Percentiles rank a stretch among this genome's conserved stretches.
Evolutionary conservation across 2,888 invertebrate genomes (phyloP).

Genomic region (Automeris io): DNA sequence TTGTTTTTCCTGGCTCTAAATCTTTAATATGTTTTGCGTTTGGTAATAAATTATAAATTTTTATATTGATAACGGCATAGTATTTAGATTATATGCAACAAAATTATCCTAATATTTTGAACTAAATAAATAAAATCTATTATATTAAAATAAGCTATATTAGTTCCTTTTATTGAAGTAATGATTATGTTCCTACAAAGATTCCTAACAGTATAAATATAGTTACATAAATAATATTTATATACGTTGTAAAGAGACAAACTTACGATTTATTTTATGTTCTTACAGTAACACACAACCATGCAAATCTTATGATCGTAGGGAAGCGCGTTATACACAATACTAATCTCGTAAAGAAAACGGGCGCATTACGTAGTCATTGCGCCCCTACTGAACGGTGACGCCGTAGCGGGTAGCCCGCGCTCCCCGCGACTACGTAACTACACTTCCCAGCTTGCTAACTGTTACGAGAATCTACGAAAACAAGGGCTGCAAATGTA

Average conservation of each 20-base stretch:
- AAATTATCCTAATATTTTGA: too few relatives aligned
- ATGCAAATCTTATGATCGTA: slow-evolving; percentile 26
- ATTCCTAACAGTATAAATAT: background rate
- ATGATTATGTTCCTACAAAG: too few relatives aligned
- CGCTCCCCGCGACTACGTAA: slow-evolving; percentile 25
- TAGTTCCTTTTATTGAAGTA: too few relatives aligned
- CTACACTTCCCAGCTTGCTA: slow-evolving; percentile 26
- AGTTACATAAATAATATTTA: background rate
- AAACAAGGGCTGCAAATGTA: slow-evolving; percentile 2
- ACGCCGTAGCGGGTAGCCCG: slow-evolving; percentile 20
- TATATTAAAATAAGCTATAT: too few relatives aligned
- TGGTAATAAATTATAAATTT: too few relatives aligned
- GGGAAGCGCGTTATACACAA: slow-evolving; percentile 13
- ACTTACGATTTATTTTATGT: slow-evolving; percentile 6
- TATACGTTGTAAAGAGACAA: background rate
- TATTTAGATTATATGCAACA: too few relatives aligned
- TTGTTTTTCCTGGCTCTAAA: too few relatives aligned
- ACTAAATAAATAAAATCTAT: too few relatives aligned
- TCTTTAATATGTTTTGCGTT: too few relatives aligned
- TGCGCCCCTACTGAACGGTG: slow-evolving; percentile 52
- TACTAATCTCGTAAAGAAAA: slow-evolving; percentile 20
- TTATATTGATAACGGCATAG: too few relatives aligned
- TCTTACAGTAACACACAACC: slow-evolving; percentile 8
- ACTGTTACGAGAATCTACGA: slow-evolving; percentile 15
- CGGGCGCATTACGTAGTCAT: slow-evolving; percentile 52